Base-by-base conservation (phyloP, 2,113 vertebrate species). In the Xiphophorus maculatus region DNA sequence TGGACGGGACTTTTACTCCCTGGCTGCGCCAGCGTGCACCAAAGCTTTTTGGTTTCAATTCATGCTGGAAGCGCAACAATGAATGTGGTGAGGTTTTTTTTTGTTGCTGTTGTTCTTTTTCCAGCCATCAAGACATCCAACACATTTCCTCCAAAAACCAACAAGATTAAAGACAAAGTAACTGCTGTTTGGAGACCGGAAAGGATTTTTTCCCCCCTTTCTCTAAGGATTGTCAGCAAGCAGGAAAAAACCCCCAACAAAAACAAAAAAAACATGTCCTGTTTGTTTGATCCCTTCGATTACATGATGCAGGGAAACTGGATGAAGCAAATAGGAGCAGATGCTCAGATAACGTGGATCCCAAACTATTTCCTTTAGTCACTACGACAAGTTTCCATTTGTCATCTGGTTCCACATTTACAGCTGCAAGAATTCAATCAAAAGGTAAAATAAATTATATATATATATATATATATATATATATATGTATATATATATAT, bases 1-100 rank as follows among this genome's bases (percentile, higher is more conserved):
- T 89, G 87, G 91, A 90, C 51, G n/a, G 4, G 78, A 63, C 74
- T 79, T 63, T 51, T 66, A 29, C 17, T 73, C 27, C 27, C n/a
- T 87, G 78, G 81, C 76, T 64, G 25, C 4, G 7, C 30, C 1
- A 25, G 61, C 71, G 79, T 2, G 40, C 63, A 75, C 3, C 0
- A 9, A 66, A 77, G 75, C n/a, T 37, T 78, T 12, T 86, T 73
- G 44, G n/a, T 73, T 75, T 81, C 63, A 62, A 68, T 77, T 63
- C 28, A 8, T 71, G 70, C 73, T 87, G 87, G 82, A 87, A 82
- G 72, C 42, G 58, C 73, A 82, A 73, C 61, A 76, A 60, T 2
- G 37, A 54, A 61, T 5, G 54, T 63, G 63, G 28, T 54, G 63
- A 37, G 33, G 32, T 32, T 32, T 32, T 32, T 32, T 32, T 32